Base-by-base conservation (phyloP, 2,888 invertebrate genomes). In the Hyalella azteca region DNA sequence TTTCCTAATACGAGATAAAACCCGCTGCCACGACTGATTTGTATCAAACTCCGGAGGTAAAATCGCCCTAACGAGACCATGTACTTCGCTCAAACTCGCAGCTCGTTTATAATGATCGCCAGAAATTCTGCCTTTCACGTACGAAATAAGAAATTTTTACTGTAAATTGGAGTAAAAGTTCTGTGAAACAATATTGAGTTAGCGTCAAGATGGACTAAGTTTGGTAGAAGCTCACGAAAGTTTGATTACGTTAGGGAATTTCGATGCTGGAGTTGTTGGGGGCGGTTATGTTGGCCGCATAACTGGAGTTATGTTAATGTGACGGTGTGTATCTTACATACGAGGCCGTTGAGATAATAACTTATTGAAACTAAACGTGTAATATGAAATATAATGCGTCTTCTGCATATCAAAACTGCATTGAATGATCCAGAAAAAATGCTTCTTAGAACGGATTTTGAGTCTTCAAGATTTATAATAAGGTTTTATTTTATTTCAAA, bases 121-220 rank as follows among this genome's bases (percentile, higher is more conserved):
- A 54, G 54, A 54, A 54, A 26, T 54, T 54, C 26, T 26, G 54
- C 54, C 54, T 54, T 29, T 54, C 54, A 54, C 29, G 22, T 54
- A 54, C 36, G 36, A 66, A 66, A 66, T 32, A 54, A 36, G 36
- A 66, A 66, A 66, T 32, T 66, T 66, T 66, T 36, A 4, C n/a
- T 22, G 36, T 36, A 36, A 66, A 66, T 66, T 66, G 36, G 66
- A n/a, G 36, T 13, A 66, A 66, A 66, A 66, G 29, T 66, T 66
- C 15, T n/a, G 32, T 36, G 66, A 66, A 66, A 66, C 66, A 66
- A 66, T 66, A 66, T 66, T 66, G 66, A 66, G 66, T 66, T 66
- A 66, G 66, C 66, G 66, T 36, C 66, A 66, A 66, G 66, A 66
- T 66, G 66, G 66, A 32, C 66, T 36, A 66, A 66, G 36, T 66